Evolutionary conservation across 2,888 invertebrate species (phyloP).

Genomic region (Lucinisca nassula): DNA sequence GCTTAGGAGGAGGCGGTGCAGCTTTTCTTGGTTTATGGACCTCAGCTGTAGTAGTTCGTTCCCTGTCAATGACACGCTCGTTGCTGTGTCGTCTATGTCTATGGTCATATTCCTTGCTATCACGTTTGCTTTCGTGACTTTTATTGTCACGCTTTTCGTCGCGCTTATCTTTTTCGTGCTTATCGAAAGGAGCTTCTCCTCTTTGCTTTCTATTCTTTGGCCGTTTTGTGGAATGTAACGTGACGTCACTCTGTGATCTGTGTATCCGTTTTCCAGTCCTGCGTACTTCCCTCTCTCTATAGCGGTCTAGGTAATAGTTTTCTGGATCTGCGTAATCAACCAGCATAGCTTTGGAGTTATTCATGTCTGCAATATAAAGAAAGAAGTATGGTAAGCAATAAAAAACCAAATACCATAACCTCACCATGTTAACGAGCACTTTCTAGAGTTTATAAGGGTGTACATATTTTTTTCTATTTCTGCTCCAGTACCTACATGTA

Average conservation of each 20-base stretch:
- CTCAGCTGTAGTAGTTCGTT: conserved; percentile 50
- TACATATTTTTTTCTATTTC: too few species aligned
- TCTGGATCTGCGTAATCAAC: conserved; percentile 64
- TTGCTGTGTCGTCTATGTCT: conserved; percentile 34
- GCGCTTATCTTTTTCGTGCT: conserved; percentile 1
- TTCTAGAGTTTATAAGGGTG: too few species aligned
- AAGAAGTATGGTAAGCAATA: too few species aligned
- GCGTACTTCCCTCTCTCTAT: conserved; percentile 66
- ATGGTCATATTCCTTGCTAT: not conserved
- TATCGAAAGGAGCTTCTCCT: conserved; percentile 64
- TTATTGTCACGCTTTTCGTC: not conserved
- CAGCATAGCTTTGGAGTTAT: conserved; percentile 67
- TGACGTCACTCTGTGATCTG: conserved; percentile 72
- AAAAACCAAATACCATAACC: too few species aligned
- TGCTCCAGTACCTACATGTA: too few species aligned
- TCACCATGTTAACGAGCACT: too few species aligned
- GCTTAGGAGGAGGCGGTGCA: conserved; percentile 51
- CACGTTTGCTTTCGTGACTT: conserved; percentile 7
- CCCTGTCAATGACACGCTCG: conserved; percentile 37
- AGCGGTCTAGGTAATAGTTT: conserved; percentile 68
- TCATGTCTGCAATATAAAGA: conserved; percentile 50
- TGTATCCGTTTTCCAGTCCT: conserved; percentile 67
- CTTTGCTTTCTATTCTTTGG: conserved; percentile 67
- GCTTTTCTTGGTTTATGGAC: conserved; percentile 60
- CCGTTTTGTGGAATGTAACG: conserved; percentile 64